Evolutionary conservation across 2,888 invertebrate species (phyloP), one percentile per base, ranked within the genome.

Genomic region (Phorcus lineatus): DNA sequence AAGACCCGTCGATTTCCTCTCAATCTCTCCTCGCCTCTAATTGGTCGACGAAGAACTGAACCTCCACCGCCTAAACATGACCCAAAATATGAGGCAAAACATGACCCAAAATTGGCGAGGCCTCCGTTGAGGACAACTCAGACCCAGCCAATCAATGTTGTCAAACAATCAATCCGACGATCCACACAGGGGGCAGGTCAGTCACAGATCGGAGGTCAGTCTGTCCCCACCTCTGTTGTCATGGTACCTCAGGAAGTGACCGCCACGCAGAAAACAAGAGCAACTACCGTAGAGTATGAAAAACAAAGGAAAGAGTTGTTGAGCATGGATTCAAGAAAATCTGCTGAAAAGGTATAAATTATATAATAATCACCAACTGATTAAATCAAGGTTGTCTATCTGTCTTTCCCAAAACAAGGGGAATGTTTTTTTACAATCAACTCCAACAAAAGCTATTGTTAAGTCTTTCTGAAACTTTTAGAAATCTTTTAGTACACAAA

Each of bases 21-120:
- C 9, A 86, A 81, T 67, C 83, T 89, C 19, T 83, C 90, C 9
- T 86, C 90, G 9, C 89, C 90, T 4, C 82, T 89, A 28, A 77
- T 84, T 28, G 83, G 86, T 17, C 87, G 88, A 81, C 90, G 86
- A 77, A 84, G 81, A 77, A 75, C 74, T 57, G 81, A 83, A 28
- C 47, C 78, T 67, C 74, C 55, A 57, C 79, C 55, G 36, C 67
- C 28, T 19, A 83, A 66, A 66, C 47, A 52, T 36, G 80, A 83
- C 28, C 52, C 83, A 66, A 76, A 74, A 79, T 40, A 28, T 55
- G 24, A 47, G 1, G 1, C 77, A 16, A 76, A 53, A 47, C 28
- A 19, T 24, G 19, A 40, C 2, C 36, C 19, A 57, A 0, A 52
- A 70, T 0, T 82, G 82, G 36, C 74, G 81, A n/a, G 54, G 81